phyloP scores from a whole-genome alignment of 2,797 vertebrate species.

The Dendrocincla tyrannina region DNA sequence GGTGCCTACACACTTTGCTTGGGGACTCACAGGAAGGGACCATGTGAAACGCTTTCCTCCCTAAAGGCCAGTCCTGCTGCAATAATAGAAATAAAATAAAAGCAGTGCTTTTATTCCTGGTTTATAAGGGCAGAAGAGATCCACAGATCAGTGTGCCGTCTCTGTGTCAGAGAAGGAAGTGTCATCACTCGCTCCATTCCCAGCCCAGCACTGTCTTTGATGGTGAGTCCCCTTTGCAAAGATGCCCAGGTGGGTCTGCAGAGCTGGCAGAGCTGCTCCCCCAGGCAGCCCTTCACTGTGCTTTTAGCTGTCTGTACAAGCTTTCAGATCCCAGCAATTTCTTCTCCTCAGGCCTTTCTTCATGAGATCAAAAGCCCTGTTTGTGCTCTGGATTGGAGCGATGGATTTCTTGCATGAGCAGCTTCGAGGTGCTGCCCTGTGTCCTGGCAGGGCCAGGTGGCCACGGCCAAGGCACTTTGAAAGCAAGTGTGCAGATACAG shows the following conservation, averaged over 20 bases:
- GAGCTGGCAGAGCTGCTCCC: not conserved
- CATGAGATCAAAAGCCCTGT: accelerated
- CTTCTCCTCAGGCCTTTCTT: not conserved
- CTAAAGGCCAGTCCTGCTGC: not conserved
- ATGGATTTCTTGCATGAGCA: not conserved
- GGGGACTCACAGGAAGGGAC: not conserved
- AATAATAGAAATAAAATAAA: not conserved
- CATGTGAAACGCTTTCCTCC: not conserved
- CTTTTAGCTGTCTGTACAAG: not conserved
- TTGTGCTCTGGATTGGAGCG: not conserved
- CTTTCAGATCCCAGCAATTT: not conserved
- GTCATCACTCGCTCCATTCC: not conserved
- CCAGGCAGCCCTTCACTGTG: no score
- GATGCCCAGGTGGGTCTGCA: not conserved
- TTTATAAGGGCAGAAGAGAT: not conserved
- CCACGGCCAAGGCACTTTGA: not conserved
- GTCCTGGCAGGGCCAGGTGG: not conserved
- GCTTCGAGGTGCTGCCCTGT: not conserved
- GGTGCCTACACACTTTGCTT: accelerated
- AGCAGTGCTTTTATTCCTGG: not conserved
- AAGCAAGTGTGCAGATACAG: not conserved
- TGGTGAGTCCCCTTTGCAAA: not conserved
- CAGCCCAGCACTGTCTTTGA: not conserved
- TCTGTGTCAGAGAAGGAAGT: not conserved
- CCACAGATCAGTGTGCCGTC: not conserved